These are phyloP conservation scores for Thamnophis elegans DNA, from an alignment of 2,797 vertebrate species.

Conservation along the genomic window DNA sequence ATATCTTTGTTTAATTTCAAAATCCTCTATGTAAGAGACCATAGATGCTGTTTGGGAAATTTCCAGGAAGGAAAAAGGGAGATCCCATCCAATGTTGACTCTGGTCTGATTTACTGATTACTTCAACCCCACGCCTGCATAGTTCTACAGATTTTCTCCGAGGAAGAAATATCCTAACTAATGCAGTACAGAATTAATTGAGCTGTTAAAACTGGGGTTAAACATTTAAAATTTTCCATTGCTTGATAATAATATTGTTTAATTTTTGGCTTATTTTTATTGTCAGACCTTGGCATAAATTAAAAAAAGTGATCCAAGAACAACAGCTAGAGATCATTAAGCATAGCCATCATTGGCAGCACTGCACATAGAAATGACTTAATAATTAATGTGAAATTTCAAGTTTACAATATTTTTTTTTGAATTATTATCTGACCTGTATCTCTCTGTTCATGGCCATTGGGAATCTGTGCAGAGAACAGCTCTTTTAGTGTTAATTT, in stretches of 20 bases:
- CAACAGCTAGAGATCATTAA: background rate
- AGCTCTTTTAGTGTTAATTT: background rate
- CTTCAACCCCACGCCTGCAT: background rate
- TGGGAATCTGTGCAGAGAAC: background rate
- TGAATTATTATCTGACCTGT: background rate
- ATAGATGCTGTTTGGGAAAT: background rate
- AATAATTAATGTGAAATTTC: background rate
- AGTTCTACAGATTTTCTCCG: background rate
- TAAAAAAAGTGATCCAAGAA: background rate
- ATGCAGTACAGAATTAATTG: background rate
- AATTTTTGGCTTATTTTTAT: background rate
- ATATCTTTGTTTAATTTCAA: background rate
- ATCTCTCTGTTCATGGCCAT: background rate
- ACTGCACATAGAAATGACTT: background rate
- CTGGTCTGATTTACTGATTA: background rate
- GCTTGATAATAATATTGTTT: background rate
- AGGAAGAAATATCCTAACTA: background rate
- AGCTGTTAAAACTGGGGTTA: background rate
- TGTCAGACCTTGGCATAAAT: background rate
- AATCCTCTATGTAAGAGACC: background rate
- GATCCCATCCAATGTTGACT: background rate
- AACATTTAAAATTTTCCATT: background rate
- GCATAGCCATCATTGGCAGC: background rate
- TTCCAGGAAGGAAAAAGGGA: background rate
- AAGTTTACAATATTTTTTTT: background rate